These are phyloP conservation scores for Congeria kusceri DNA, from an alignment of 2,888 invertebrate species.

Conservation along the genomic window DNA sequence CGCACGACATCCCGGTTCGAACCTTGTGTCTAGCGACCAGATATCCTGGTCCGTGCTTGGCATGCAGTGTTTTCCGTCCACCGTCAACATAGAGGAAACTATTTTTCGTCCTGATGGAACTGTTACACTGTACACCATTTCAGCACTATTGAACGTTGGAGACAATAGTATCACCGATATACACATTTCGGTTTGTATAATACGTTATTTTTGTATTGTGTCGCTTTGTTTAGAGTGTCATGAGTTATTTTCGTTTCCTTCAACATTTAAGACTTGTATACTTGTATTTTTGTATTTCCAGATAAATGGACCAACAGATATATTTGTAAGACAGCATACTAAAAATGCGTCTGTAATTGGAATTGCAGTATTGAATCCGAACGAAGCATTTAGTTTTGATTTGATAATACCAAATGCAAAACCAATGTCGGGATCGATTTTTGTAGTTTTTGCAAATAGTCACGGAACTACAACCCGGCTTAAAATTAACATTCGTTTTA, in stretches of 20 bases:
- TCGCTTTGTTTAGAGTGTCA: too few species aligned
- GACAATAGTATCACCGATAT: background rate
- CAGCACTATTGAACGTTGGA: conserved; percentile 19
- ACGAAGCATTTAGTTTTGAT: conserved; percentile 25
- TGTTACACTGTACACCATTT: conserved; percentile 9
- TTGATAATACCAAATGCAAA: conserved; percentile 32
- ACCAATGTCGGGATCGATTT: conserved; percentile 49
- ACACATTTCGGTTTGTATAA: too few species aligned
- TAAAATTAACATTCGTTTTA: conserved; percentile 36
- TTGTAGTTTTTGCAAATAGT: conserved; percentile 40
- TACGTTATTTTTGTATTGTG: background rate
- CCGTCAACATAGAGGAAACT: conserved; percentile 11
- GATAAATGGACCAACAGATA: conserved; percentile 18
- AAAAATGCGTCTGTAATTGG: background rate
- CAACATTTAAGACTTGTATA: too few species aligned
- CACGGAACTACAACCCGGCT: conserved; percentile 42
- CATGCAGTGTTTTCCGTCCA: conserved; percentile 26
- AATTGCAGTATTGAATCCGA: background rate
- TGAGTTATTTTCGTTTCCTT: too few species aligned
- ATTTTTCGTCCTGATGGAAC: conserved; percentile 13
- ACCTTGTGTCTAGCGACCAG: background rate
- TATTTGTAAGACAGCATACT: conserved; percentile 10
- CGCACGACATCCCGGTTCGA: conserved; percentile 24
- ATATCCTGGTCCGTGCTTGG: conserved; percentile 36
- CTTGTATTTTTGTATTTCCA: background rate